These are phyloP conservation scores for Toxotes jaculatrix DNA, from an alignment of 2,113 vertebrate genomes.

Conservation along the genomic window DNA sequence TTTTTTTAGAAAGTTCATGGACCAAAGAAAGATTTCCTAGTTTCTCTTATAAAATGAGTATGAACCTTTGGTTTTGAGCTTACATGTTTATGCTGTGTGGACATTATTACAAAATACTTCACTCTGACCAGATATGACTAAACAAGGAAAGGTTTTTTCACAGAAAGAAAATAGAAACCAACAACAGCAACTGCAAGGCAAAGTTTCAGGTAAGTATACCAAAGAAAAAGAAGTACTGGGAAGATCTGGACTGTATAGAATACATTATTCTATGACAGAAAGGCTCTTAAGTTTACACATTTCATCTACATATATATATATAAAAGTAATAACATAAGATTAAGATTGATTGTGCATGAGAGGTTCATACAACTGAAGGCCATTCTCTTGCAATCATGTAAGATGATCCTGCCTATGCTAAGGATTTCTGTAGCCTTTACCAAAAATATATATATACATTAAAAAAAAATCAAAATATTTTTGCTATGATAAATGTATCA, in stretches of 20 bases:
- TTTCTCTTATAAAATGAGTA: conserved; percentile 56
- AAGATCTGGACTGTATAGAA: conserved; percentile 69
- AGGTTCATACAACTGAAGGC: conserved; percentile 77
- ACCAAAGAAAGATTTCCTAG: conserved; percentile 43
- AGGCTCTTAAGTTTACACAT: conserved; percentile 66
- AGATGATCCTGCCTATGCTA: conserved; percentile 68
- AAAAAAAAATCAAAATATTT: conserved; percentile 69
- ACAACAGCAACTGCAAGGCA: conserved; percentile 43
- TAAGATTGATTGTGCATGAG: conserved; percentile 80
- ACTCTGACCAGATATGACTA: conserved; percentile 51
- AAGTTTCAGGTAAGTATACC: conserved; percentile 43
- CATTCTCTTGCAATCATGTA: conserved; percentile 71
- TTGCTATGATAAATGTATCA: conserved; percentile 89
- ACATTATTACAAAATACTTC: conserved; percentile 54
- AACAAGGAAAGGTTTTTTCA: conserved; percentile 11
- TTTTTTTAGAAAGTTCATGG: conserved; percentile 45
- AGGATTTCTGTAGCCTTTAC: conserved; percentile 69
- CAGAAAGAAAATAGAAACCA: conserved; percentile 11
- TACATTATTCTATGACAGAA: conserved; percentile 62
- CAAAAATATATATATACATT: conserved; percentile 77
- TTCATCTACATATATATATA: conserved; percentile 80
- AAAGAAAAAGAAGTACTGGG: conserved; percentile 43
- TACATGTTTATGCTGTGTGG: conserved; percentile 65
- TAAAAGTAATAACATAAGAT: conserved; percentile 77
- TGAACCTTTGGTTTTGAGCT: conserved; percentile 82